Percentiles rank a stretch among this genome's conserved stretches.
Conservation (phyloP, 2,888 invertebrate genomes). For the Acanthosoma haemorrhoidale region DNA sequence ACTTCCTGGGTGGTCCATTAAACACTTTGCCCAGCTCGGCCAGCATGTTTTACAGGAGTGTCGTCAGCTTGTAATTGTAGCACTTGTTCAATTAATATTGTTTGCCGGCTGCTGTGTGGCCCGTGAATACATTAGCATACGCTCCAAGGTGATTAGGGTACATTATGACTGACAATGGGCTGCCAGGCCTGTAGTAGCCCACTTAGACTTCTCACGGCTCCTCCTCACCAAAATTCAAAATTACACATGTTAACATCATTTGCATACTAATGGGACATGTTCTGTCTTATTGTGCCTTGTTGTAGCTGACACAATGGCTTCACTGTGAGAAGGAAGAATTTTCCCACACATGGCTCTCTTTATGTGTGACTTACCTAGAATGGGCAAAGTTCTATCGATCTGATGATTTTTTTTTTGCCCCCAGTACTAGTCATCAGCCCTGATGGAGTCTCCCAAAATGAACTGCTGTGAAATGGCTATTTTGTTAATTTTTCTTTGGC, state of each 20-base stretch:
- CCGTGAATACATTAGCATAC: neutral
- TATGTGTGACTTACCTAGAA: no score
- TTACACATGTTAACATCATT: neutral
- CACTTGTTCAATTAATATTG: slow-evolving; percentile 14
- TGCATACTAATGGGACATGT: neutral
- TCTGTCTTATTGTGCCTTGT: neutral
- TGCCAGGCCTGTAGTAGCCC: neutral
- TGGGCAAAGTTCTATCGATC: no score
- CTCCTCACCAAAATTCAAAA: neutral
- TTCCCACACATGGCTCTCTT: neutral
- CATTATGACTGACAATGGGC: neutral
- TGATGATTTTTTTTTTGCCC: no score
- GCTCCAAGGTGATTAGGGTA: neutral
- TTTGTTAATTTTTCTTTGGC: no score
- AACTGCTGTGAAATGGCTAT: no score
- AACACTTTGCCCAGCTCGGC: neutral
- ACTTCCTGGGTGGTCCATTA: neutral
- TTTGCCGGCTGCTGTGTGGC: neutral
- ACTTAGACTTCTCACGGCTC: neutral
- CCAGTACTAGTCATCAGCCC: no score
- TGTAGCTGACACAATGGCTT: neutral
- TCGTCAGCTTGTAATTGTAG: neutral
- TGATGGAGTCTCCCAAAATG: no score
- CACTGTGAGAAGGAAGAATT: neutral
- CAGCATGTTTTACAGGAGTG: neutral